Conservation (phyloP, 2,113 vertebrate species). For the Lynx canadensis region DNA sequence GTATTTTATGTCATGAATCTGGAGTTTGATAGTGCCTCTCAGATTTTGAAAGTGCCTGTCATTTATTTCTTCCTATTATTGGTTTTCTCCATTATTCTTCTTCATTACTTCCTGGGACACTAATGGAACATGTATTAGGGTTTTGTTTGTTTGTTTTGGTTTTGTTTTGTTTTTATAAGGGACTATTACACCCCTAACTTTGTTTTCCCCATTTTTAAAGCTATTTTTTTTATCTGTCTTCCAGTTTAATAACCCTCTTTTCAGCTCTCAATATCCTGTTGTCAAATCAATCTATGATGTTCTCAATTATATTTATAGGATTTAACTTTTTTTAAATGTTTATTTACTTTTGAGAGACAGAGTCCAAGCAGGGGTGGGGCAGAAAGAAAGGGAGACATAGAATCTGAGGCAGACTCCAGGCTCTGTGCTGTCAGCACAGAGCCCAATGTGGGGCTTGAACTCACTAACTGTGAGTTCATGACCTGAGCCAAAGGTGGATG, state of each 20-base stretch:
- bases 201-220: background rate
- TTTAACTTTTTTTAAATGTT: no score
- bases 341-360: no score
- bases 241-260: background rate
- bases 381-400: no score
- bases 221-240: background rate
- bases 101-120: background rate
- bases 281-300: background rate
- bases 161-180: no score
- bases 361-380: no score
- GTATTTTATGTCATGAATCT: background rate
- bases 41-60: background rate
- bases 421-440: no score
- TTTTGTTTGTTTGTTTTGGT: no score
- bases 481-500: no score
- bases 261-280: background rate
- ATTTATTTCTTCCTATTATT: background rate
- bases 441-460: no score
- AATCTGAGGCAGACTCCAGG: no score
- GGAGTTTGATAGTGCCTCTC: background rate
- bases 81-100: background rate
- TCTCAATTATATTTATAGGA: background rate
- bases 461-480: no score
- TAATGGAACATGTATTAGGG: background rate
- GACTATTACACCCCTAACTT: background rate